phyloP scores from a whole-genome alignment of 2,113 vertebrate genomes.

The Phoenicopterus ruber region DNA sequence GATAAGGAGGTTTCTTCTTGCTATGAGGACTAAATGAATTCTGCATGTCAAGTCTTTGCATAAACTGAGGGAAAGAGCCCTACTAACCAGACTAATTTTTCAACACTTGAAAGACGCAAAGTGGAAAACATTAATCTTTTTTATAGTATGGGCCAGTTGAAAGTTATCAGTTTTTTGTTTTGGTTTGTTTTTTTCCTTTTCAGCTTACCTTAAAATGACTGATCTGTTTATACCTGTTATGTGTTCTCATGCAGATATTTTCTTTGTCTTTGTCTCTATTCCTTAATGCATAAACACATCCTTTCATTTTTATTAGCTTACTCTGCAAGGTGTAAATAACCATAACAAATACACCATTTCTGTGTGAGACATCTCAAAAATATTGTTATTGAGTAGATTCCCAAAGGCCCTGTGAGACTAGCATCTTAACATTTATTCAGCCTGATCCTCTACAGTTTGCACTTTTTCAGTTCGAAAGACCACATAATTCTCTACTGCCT shows the following conservation, averaged over 20 bases:
- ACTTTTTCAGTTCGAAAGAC: constrained; percentile 19
- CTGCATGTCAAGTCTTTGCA: background rate
- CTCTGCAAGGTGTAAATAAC: constrained; percentile 11
- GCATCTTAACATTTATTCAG: constrained; percentile 50
- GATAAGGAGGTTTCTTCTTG: background rate
- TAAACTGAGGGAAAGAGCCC: background rate
- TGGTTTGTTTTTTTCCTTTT: background rate
- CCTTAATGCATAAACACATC: background rate
- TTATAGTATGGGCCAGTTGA: background rate
- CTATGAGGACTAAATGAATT: background rate
- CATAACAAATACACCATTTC: background rate
- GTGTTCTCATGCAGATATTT: background rate
- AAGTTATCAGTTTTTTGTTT: background rate
- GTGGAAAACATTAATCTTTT: background rate
- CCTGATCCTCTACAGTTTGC: constrained; percentile 19
- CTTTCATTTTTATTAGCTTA: background rate
- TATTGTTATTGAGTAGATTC: background rate
- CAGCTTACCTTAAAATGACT: background rate
- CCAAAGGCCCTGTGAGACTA: background rate
- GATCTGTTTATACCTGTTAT: background rate
- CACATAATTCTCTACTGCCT: constrained; percentile 35
- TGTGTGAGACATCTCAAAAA: constrained; percentile 11
- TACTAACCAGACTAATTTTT: background rate
- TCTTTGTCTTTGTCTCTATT: background rate
- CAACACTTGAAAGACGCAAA: background rate